phyloP scores from a whole-genome alignment of 2,888 invertebrate genomes.

The Phymatocera aterrima region DNA sequence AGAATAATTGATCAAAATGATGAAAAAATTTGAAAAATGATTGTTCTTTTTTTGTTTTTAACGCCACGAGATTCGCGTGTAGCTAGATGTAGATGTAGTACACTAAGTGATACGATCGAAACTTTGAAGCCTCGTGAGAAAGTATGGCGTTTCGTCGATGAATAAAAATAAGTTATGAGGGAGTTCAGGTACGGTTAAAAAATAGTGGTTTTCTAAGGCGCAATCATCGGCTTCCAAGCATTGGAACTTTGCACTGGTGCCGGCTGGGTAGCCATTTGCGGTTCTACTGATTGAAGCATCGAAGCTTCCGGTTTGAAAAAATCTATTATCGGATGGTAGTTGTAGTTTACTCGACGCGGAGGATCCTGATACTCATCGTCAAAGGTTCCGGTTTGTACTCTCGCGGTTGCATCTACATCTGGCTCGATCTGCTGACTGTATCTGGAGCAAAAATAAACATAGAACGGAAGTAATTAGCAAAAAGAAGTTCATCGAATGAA shows the following conservation, averaged over 20 bases:
- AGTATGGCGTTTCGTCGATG: constrained; percentile 23
- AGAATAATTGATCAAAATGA: constrained; percentile 15
- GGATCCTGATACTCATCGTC: constrained; percentile 69
- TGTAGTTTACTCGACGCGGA: constrained; percentile 83
- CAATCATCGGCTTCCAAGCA: constrained; percentile 72
- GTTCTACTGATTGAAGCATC: constrained; percentile 66
- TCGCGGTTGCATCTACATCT: constrained; percentile 58
- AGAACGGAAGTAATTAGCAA: too few relatives aligned
- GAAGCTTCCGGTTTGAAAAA: constrained; percentile 80
- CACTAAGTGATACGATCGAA: background rate
- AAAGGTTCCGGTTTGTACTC: constrained; percentile 65
- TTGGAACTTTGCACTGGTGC: constrained; percentile 56
- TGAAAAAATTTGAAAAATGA: background rate
- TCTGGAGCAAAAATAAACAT: constrained; percentile 56
- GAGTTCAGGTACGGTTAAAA: constrained; percentile 63
- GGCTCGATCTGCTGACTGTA: constrained; percentile 64
- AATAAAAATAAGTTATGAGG: constrained; percentile 37
- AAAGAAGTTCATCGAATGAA: background rate
- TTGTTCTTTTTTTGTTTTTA: background rate
- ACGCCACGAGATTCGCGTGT: background rate
- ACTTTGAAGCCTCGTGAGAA: constrained; percentile 2
- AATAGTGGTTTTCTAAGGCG: constrained; percentile 20
- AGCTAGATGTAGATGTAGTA: background rate
- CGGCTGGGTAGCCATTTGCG: constrained; percentile 49
- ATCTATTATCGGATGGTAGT: constrained; percentile 90